These are phyloP conservation scores for Microtus montanus DNA, from an alignment of 2,113 vertebrate species.

Conservation along the genomic window DNA sequence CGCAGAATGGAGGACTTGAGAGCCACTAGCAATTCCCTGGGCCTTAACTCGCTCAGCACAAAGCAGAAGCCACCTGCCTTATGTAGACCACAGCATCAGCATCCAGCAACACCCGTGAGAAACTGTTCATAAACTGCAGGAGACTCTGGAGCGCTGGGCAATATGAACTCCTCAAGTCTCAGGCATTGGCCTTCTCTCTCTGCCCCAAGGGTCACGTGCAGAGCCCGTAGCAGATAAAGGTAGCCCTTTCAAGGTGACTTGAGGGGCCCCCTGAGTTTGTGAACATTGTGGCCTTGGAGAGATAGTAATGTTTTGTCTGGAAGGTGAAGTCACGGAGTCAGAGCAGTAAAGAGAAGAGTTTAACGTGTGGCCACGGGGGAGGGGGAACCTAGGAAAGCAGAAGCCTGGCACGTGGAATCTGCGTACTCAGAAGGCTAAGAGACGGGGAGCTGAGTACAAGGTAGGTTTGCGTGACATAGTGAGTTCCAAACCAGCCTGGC, in stretches of 20 bases:
- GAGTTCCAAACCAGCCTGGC: background rate
- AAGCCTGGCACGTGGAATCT: background rate
- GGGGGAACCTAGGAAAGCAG: background rate
- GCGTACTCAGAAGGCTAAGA: background rate
- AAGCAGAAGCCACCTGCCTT: constrained; percentile 11
- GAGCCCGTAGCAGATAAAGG: background rate
- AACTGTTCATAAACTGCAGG: background rate
- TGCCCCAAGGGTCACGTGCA: background rate
- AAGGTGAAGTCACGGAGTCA: background rate
- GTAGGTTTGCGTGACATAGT: background rate
- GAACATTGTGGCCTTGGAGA: background rate
- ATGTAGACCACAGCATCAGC: background rate
- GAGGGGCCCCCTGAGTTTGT: background rate
- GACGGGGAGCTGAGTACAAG: too few relatives aligned
- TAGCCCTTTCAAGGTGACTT: background rate
- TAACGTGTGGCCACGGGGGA: background rate
- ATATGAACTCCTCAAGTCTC: background rate
- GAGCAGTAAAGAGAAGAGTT: background rate
- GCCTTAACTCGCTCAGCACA: constrained; percentile 1
- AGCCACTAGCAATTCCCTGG: background rate
- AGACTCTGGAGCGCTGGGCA: background rate
- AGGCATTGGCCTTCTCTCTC: background rate
- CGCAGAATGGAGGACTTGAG: background rate
- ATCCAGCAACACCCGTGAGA: background rate
- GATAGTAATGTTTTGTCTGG: background rate